Conservation (phyloP, 30 jellyfish, hydroid and myxozoan genomes). For the Aurelia aurita region DNA sequence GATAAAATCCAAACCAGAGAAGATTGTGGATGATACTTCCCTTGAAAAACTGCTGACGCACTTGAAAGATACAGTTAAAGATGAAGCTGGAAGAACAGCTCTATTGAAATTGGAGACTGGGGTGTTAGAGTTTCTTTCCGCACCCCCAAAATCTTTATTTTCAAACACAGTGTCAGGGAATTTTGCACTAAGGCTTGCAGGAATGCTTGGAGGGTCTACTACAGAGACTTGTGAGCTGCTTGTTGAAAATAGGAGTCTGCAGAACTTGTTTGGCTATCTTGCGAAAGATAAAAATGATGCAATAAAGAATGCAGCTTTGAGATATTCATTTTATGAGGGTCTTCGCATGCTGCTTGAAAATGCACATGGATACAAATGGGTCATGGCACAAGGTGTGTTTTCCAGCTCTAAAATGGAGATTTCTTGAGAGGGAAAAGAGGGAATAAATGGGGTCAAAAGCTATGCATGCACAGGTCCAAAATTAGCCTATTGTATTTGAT, state of each 20-base stretch:
- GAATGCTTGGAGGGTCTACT: slow-evolving; percentile 43
- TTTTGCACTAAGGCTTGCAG: slow-evolving; percentile 56
- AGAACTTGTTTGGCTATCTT: slow-evolving; percentile 26
- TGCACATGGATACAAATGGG: slow-evolving; percentile 31
- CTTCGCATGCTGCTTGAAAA: slow-evolving; percentile 14
- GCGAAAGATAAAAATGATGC: neutral
- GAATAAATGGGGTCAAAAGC: neutral
- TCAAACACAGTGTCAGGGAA: slow-evolving; percentile 15
- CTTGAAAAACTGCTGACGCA: slow-evolving; percentile 55
- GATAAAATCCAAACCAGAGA: slow-evolving; percentile 24
- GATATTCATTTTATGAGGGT: slow-evolving; percentile 55
- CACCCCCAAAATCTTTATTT: slow-evolving; percentile 23
- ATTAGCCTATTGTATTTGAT: too few species aligned
- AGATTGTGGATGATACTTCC: slow-evolving; percentile 69
- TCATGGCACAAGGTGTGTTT: neutral
- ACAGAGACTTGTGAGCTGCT: slow-evolving; percentile 10
- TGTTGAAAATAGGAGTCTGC: slow-evolving; percentile 25
- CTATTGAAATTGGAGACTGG: slow-evolving; percentile 11
- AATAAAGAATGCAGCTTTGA: slow-evolving; percentile 32
- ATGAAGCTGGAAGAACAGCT: neutral
- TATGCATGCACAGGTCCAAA: neutral
- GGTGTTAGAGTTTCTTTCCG: slow-evolving; percentile 23
- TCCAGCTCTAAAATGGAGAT: too few species aligned
- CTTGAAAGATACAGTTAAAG: slow-evolving; percentile 2
- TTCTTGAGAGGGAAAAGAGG: too few species aligned